Percentiles rank a stretch among this genome's conserved stretches.
Conservation (phyloP, 1,140 invertebrate species). For the Campodea augens region DNA sequence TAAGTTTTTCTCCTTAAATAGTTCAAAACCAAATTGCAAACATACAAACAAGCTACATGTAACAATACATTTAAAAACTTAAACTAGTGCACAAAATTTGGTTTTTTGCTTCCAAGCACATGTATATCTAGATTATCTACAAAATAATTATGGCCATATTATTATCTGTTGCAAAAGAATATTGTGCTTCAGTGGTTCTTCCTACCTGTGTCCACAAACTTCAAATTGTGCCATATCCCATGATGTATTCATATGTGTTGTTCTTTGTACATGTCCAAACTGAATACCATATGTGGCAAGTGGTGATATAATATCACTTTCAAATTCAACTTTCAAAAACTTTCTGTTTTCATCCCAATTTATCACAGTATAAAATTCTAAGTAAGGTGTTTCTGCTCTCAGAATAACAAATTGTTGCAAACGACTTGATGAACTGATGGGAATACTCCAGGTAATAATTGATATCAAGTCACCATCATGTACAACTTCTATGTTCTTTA, state of each 20-base stretch:
- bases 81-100: no score
- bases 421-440: conserved; percentile 23
- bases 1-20: no score
- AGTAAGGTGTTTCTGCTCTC: conserved; percentile 25
- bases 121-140: no score
- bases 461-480: conserved; percentile 21
- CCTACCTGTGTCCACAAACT: conserved; percentile 29
- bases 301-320: conserved; percentile 22
- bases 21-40: no score
- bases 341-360: conserved; percentile 32
- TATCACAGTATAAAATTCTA: conserved; percentile 28
- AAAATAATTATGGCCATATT: no score
- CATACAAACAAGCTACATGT: no score
- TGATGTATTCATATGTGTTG: conserved; percentile 33
- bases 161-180: no score
- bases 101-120: no score
- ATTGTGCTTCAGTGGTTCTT: neutral
- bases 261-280: conserved; percentile 27
- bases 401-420: conserved; percentile 25
- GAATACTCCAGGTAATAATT: conserved; percentile 18
- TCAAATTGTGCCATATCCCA: conserved; percentile 35
- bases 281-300: conserved; percentile 31
- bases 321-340: conserved; percentile 32
- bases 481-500: no score
- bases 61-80: no score